Conservation (phyloP, 2,888 invertebrate genomes). For the Thereva nobilitata region DNA sequence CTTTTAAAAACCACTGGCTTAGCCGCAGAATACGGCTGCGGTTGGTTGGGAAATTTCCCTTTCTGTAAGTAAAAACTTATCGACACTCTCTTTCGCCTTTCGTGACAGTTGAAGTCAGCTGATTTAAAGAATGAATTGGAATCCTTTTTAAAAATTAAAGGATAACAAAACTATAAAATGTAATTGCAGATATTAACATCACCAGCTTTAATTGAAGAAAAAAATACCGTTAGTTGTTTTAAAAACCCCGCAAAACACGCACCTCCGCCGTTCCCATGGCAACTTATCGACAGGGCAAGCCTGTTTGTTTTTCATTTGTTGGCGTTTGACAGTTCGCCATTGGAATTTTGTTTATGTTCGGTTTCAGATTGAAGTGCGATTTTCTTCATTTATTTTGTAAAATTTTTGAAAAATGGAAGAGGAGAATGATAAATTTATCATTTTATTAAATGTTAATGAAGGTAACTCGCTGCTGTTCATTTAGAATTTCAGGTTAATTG, state of each 20-base stretch:
- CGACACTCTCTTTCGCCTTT: too few relatives aligned
- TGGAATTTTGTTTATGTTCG: conserved; percentile 13
- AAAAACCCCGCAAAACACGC: background rate
- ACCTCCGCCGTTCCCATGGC: background rate
- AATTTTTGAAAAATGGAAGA: conserved; percentile 30
- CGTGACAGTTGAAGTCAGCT: too few relatives aligned
- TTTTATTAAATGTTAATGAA: conserved; percentile 53
- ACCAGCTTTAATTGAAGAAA: too few relatives aligned
- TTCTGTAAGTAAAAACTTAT: too few relatives aligned
- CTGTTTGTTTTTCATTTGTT: background rate
- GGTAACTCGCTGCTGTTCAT: conserved; percentile 44
- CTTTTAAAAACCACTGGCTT: too few relatives aligned
- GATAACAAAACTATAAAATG: too few relatives aligned
- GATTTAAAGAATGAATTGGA: too few relatives aligned
- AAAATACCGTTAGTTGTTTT: too few relatives aligned
- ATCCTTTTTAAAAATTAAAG: too few relatives aligned
- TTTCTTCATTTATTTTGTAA: conserved; percentile 13
- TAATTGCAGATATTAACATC: too few relatives aligned
- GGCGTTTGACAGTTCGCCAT: conserved; percentile 1
- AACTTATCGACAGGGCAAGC: conserved; percentile 18
- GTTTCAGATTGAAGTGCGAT: background rate
- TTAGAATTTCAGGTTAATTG: conserved; percentile 5
- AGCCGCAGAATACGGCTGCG: too few relatives aligned
- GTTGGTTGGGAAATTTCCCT: too few relatives aligned
- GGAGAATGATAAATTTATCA: conserved; percentile 48